Evolutionary conservation across 1,140 invertebrate species (phyloP), one percentile per base, ranked within the genome.

Genomic region (Drosophila miranda): DNA sequence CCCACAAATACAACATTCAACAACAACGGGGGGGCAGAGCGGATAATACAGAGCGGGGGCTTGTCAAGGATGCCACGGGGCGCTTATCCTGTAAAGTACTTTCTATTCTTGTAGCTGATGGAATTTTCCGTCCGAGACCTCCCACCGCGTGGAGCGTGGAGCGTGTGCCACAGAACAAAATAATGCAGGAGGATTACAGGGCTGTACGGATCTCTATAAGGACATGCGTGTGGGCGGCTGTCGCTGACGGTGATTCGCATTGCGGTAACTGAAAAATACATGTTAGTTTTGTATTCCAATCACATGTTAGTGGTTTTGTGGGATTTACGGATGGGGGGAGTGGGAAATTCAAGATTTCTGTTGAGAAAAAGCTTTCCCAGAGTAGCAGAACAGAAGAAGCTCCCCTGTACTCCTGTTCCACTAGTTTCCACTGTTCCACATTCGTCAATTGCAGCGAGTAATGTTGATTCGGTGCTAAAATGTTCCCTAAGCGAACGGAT

Each of bases 1-100:
- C 51, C 23, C 43, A 68, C 30, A 49, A 54, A 42, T 1, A 61
- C 55, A 49, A 60, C 55, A 75, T 54, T 52, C 50, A 55, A 43
- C 46, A 48, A 44, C 45, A 57, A 50, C 58, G 46, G 28, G 30
- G 30, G 7, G 14, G 23, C 23, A 9, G 8, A 23, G 23, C 23
- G 14, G 8, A 23, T 11, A 13, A 11, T 0, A 43, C 6, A 19
- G 30, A 2, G 28, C 6, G 50, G 38, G 49, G 38, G 41, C 56
- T 70, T 69, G 58, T 71, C 58, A 50, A 63, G 67, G 54, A 69
- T 75, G 79, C 70, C 79, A 66, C 60, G 44, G 49, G 60, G 63
- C 30, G 55, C 60, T 69, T 61, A 48, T 78, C 48, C 38, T 64
- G 54, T 44, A 68, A 72, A 78, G 78, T 75, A 62, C 80, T 77